A percentile compares a stretch with the other conserved stretches of the same genome.
Evolutionary conservation across 2,113 vertebrate species (phyloP).

Genomic region (Xiphophorus couchianus): DNA sequence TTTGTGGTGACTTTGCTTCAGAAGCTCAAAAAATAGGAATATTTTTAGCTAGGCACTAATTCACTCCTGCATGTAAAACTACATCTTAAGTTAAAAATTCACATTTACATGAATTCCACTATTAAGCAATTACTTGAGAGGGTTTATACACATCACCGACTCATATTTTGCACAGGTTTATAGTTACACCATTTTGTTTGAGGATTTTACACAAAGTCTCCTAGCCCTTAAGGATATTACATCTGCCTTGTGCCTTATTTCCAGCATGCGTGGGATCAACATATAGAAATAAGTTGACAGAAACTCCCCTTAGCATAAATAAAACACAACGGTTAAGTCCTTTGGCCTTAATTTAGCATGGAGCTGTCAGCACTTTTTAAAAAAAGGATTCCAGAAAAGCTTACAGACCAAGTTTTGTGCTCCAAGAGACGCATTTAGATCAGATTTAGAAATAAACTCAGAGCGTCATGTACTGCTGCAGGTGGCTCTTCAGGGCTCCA

Average conservation of each 20-base stretch:
- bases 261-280: not conserved
- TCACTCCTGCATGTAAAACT: not conserved
- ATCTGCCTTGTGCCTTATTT: not conserved
- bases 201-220: not conserved
- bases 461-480: constrained; percentile 4
- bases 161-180: not conserved
- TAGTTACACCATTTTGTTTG: not conserved
- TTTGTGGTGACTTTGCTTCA: not conserved
- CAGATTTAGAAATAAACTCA: constrained; percentile 13
- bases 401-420: constrained; percentile 27
- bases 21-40: not conserved
- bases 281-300: not conserved
- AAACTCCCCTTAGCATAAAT: not conserved
- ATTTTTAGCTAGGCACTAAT: not conserved
- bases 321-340: not conserved
- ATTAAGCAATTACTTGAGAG: not conserved
- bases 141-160: not conserved
- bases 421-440: constrained; percentile 37
- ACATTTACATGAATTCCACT: not conserved
- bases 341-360: constrained; percentile 47
- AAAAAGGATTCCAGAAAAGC: constrained; percentile 48
- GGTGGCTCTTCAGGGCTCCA: constrained; percentile 48
- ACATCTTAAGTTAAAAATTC: not conserved
- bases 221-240: not conserved
- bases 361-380: constrained; percentile 61